Evolutionary conservation across 2,888 invertebrate genomes (phyloP).

Genomic region (Saturnia pavonia): DNA sequence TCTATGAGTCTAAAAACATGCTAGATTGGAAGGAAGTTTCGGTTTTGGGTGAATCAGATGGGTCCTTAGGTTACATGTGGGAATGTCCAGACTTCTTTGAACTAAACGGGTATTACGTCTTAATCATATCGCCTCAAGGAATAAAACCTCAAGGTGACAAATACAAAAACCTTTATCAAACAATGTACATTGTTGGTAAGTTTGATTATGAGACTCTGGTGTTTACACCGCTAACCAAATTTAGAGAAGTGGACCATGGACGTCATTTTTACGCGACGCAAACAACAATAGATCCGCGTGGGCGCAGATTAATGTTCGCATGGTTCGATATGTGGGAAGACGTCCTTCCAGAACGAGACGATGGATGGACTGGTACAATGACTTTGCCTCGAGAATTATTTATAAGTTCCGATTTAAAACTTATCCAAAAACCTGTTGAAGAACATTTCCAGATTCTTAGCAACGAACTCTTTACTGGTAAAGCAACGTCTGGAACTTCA

Average conservation of each 20-base stretch:
- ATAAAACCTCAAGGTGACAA: constrained; percentile 55
- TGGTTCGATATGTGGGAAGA: constrained; percentile 76
- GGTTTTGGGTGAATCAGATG: constrained; percentile 56
- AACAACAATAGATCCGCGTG: constrained; percentile 47
- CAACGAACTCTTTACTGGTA: constrained; percentile 37
- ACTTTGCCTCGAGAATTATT: constrained; percentile 60
- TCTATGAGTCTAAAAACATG: constrained; percentile 62
- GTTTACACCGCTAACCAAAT: constrained; percentile 52
- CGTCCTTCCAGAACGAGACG: constrained; percentile 57
- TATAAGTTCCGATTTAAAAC: constrained; percentile 41
- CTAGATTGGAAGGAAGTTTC: constrained; percentile 54
- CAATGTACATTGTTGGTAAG: constrained; percentile 69
- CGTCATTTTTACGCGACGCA: constrained; percentile 76
- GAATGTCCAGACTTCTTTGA: constrained; percentile 79
- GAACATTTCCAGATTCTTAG: constrained; percentile 41
- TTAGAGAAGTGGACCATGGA: constrained; percentile 61
- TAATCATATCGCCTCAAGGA: constrained; percentile 74
- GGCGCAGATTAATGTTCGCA: constrained; percentile 58
- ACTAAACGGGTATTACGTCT: constrained; percentile 55
- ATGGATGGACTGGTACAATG: constrained; percentile 69
- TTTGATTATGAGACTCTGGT: constrained; percentile 55
- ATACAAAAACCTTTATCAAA: constrained; percentile 62
- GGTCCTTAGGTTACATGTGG: constrained; percentile 69
- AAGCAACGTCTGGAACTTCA: constrained; percentile 29
- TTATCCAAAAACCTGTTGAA: constrained; percentile 56